phyloP scores from a whole-genome alignment of 2,888 invertebrate species.

The Drosophila atripex region DNA sequence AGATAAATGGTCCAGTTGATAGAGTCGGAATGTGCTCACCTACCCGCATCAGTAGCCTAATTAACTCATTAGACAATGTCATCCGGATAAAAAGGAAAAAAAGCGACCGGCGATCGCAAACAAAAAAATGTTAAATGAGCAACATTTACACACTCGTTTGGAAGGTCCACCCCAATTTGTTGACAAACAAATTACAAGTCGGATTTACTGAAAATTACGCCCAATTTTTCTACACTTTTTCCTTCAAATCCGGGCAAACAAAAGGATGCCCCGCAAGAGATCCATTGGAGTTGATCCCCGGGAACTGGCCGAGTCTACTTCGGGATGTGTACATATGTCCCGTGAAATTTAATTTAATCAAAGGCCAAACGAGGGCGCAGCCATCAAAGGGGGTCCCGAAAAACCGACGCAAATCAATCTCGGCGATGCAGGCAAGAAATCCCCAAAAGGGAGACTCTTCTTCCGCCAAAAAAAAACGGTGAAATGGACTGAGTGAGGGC shows the following conservation, averaged over 20 bases:
- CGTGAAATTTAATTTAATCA: conserved; percentile 82
- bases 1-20: conserved; percentile 46
- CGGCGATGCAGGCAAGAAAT: conserved; percentile 42
- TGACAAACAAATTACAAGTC: conserved; percentile 75
- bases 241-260: conserved; percentile 51
- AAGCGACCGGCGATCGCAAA: conserved; percentile 3
- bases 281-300: conserved; percentile 6
- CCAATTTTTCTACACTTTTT: conserved; percentile 72
- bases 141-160: conserved; percentile 73
- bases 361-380: conserved; percentile 71
- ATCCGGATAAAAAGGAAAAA: conserved; percentile 30
- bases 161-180: conserved; percentile 53
- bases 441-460: conserved; percentile 59
- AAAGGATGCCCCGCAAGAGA: conserved; percentile 15
- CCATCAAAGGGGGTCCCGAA: conserved; percentile 29
- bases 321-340: conserved; percentile 74
- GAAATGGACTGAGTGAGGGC: conserved; percentile 46
- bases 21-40: conserved; percentile 35
- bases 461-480: conserved; percentile 15
- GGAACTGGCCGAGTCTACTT: conserved; percentile 46
- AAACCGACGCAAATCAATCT: conserved; percentile 81
- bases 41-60: conserved; percentile 67
- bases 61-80: conserved; percentile 77
- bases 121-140: conserved; percentile 61
- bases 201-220: conserved; percentile 75